These are phyloP conservation scores for Nibea albiflora DNA, from an alignment of 2,113 vertebrate genomes.

Conservation along the genomic window DNA sequence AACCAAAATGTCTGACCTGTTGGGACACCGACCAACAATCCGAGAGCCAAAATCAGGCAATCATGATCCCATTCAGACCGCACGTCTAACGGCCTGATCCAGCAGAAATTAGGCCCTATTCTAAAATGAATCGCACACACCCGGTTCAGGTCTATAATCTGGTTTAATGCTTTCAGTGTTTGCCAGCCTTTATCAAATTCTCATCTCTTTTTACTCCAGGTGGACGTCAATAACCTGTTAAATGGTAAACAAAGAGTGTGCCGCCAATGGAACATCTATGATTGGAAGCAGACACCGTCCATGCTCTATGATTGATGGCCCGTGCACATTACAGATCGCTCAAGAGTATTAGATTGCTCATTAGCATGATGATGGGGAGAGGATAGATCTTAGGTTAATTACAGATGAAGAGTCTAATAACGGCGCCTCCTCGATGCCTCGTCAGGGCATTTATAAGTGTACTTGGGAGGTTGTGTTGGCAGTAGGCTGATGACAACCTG, in stretches of 20 bases:
- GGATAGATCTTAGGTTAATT: conserved; percentile 70
- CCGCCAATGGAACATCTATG: conserved; percentile 1
- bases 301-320: conserved; percentile 56
- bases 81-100: neutral
- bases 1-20: neutral
- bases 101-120: neutral
- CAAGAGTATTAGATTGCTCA: conserved; percentile 62
- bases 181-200: neutral
- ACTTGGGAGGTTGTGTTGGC: conserved; percentile 39
- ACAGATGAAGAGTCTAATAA: conserved; percentile 60
- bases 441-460: conserved; percentile 45
- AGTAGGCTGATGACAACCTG: conserved; percentile 39
- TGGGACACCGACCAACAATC: too few species aligned
- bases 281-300: conserved; percentile 3
- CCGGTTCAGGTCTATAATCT: neutral
- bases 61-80: neutral
- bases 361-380: conserved; percentile 64
- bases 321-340: conserved; percentile 60
- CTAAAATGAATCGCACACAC: neutral
- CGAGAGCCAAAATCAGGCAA: neutral
- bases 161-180: neutral
- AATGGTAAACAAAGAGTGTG: neutral
- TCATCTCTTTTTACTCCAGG: neutral
- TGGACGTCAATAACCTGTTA: neutral
- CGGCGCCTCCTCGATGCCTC: conserved; percentile 47